A percentile compares a stretch with the other conserved stretches of the same genome.
phyloP scores from a whole-genome alignment of 2,888 invertebrate genomes.

The Abscondita cerata region DNA sequence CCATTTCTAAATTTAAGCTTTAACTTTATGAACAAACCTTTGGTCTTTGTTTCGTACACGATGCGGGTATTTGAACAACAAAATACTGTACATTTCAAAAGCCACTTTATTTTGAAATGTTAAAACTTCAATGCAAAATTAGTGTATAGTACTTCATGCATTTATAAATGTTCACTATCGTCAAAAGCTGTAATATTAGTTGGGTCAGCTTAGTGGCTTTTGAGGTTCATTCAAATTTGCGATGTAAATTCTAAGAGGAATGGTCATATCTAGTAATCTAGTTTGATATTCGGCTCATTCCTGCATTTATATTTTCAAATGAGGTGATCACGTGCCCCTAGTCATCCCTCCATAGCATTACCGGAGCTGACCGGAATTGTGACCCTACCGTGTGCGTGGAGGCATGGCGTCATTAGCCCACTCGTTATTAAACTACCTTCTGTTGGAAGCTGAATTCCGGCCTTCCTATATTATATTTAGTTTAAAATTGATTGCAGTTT shows the following conservation, averaged over 20 bases:
- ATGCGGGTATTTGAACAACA: no score
- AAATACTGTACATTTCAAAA: no score
- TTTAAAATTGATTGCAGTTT: constrained; percentile 34
- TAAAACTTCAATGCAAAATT: constrained; percentile 1
- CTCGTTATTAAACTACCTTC: constrained; percentile 39
- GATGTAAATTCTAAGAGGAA: constrained; percentile 36
- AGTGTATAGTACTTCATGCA: constrained; percentile 9
- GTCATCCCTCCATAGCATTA: constrained; percentile 43
- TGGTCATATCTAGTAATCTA: constrained; percentile 37
- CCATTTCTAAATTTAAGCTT: no score
- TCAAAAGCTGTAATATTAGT: constrained; percentile 28
- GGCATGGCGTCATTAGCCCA: constrained; percentile 42
- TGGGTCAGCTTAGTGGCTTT: constrained; percentile 32
- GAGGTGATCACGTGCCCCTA: constrained; percentile 43
- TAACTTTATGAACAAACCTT: no score
- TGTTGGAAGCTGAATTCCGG: constrained; percentile 34
- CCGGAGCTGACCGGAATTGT: constrained; percentile 44
- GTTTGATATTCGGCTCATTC: constrained; percentile 42
- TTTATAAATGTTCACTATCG: constrained; percentile 16
- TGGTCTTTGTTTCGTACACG: no score
- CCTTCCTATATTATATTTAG: constrained; percentile 34
- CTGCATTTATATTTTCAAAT: constrained; percentile 43
- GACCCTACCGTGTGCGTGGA: constrained; percentile 39
- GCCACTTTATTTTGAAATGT: neutral
- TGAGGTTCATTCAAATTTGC: constrained; percentile 33